Base-by-base conservation (phyloP, 2,888 invertebrate species). In the Nymphalis polychloros region DNA sequence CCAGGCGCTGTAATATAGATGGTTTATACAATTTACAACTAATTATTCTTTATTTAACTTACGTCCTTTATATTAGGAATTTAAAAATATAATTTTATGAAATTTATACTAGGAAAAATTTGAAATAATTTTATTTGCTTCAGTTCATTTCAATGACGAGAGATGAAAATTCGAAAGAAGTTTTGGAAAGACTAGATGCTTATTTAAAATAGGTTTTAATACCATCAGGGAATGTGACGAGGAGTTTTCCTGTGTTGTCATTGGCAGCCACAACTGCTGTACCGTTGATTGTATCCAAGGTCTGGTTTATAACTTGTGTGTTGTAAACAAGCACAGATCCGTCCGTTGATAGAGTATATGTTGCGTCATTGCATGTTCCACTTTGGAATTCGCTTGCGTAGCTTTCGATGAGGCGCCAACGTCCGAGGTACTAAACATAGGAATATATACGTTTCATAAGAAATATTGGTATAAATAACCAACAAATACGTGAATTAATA, bases 231-330 rank as follows among this genome's bases (percentile, higher is more conserved):
- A 69, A 63, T 20, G 64, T 93, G 85, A 94, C 95, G 1, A 93
- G 90, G 0, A 95, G 92, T n/a, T 93, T 89, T 67, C 93, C 95
- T 63, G 87, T 90, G 1, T 89, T 88, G 78, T 95, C 95, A 74
- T 93, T 93, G 0, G 94, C 93, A 23, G 92, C 78, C 0, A 81
- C 16, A 0, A 71, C 61, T 46, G 86, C 88, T 2, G 78, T 72
- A 41, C 87, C 88, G 49, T 75, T 74, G 23, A 83, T 81, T 3
- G 78, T 76, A 53, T 70, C 70, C 1, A 89, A 74, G 0, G 71
- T 68, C 64, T 81, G 77, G 41, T 83, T 72, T 59, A 82, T 64
- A 10, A 89, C 87, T 70, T 87, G 82, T 1, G 85, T 81, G 71
- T 88, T 87, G 19, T 73, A 77, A 0, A 87, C 82, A 2, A 71